phyloP scores from a whole-genome alignment of 1,140 invertebrate genomes.

The Bombus superbus region DNA sequence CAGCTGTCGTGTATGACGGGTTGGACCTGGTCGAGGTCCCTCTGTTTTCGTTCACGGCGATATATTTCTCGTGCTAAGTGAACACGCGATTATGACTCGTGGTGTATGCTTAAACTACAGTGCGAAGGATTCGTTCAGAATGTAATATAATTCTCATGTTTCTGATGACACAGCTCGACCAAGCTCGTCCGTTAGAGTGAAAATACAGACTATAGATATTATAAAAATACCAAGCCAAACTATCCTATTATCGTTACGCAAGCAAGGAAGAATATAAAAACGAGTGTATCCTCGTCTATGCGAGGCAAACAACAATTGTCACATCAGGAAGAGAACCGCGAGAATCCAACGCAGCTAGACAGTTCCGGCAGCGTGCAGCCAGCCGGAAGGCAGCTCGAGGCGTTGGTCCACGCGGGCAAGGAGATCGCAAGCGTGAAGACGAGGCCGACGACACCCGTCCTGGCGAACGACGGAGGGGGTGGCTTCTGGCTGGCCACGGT shows the following conservation, averaged over 20 bases:
- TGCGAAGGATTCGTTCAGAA: neutral
- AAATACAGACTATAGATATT: neutral
- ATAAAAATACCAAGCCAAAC: neutral
- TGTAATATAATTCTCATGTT: conserved; percentile 14
- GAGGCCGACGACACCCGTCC: conserved; percentile 81
- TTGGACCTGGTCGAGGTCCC: neutral
- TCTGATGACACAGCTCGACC: neutral
- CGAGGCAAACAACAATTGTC: conserved; percentile 73
- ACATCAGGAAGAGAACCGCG: conserved; percentile 55
- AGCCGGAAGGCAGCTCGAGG: conserved; percentile 43
- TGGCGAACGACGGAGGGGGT: conserved; percentile 82
- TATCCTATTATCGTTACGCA: neutral
- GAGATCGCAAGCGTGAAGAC: conserved; percentile 77
- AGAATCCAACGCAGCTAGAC: conserved; percentile 51
- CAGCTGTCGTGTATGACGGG: neutral
- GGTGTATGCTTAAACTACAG: conserved; percentile 7
- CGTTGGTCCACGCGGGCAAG: conserved; percentile 67
- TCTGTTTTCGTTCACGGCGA: too few species aligned
- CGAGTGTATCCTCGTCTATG: conserved; percentile 64
- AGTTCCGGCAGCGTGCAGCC: conserved; percentile 58
- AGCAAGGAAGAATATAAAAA: neutral
- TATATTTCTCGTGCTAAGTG: neutral
- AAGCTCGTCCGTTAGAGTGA: neutral
- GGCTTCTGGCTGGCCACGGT: conserved; percentile 84
- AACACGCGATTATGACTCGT: neutral